Evolutionary conservation across 2,888 invertebrate species (phyloP).

Genomic region (Malthinus seriepunctatus): DNA sequence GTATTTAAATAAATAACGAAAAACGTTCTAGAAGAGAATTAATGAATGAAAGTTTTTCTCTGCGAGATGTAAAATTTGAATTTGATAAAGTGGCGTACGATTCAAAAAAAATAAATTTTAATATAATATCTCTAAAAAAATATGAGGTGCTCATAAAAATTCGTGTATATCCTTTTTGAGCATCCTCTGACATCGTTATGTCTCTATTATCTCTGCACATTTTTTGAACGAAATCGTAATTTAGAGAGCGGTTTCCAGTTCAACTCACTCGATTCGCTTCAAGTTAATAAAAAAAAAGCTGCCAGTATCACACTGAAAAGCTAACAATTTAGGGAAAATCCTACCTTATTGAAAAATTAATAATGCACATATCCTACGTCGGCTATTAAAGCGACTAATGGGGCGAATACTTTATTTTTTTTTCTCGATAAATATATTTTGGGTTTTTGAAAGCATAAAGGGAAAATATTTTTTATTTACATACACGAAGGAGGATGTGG

Average conservation of each 20-base stretch:
- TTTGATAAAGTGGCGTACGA: not conserved
- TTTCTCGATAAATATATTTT: conserved; percentile 7
- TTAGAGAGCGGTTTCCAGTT: conserved; percentile 8
- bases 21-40: no score
- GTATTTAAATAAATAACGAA: no score
- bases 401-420: conserved; percentile 8
- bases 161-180: conserved; percentile 11
- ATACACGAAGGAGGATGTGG: no score
- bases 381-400: conserved; percentile 10
- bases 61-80: not conserved
- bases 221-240: conserved; percentile 15
- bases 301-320: conserved; percentile 6
- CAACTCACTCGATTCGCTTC: not conserved
- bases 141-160: conserved; percentile 10
- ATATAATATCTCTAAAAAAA: conserved; percentile 7
- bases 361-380: conserved; percentile 1
- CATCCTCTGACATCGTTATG: conserved; percentile 12
- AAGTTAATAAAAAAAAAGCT: conserved; percentile 7
- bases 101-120: conserved; percentile 10
- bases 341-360: conserved; percentile 6
- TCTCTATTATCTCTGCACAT: conserved; percentile 14
- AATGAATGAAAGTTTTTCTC: not conserved
- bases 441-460: not conserved
- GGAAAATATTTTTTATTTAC: no score
- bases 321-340: conserved; percentile 10